These are phyloP conservation scores for Yponomeuta malinellus DNA, from an alignment of 2,888 invertebrate genomes.

Conservation along the genomic window DNA sequence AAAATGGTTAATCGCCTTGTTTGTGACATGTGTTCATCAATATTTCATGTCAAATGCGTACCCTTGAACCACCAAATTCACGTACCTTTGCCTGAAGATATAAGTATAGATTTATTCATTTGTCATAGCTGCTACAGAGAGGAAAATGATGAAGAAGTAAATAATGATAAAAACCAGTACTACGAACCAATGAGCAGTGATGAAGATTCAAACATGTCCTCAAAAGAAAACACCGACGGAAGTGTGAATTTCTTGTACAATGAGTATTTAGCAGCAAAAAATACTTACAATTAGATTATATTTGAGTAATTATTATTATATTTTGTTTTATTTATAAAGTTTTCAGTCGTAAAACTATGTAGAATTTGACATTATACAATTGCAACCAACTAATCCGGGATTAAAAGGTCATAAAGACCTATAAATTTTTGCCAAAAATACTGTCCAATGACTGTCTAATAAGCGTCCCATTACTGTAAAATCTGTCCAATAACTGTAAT, in stretches of 20 bases:
- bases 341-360: not conserved
- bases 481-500: constrained; percentile 11
- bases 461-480: constrained; percentile 13
- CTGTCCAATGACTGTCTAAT: constrained; percentile 17
- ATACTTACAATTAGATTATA: not conserved
- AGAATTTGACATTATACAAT: constrained; percentile 7
- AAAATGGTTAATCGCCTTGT: too few relatives aligned
- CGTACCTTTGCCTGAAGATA: not conserved
- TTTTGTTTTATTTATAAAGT: not conserved
- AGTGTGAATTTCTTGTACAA: not conserved
- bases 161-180: not conserved
- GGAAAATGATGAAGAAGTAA: constrained; percentile 10
- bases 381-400: constrained; percentile 6
- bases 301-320: constrained; percentile 3
- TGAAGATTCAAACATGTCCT: constrained; percentile 5
- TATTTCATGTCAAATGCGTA: too few relatives aligned
- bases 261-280: not conserved
- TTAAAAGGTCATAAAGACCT: constrained; percentile 9
- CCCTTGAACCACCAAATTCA: too few relatives aligned
- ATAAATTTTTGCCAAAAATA: constrained; percentile 12
- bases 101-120: constrained; percentile 18
- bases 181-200: not conserved
- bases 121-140: constrained; percentile 18
- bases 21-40: too few relatives aligned
- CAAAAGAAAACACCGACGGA: constrained; percentile 5